Conservation (phyloP, 1,140 invertebrate genomes). For the Leptoteleia sp. region DNA sequence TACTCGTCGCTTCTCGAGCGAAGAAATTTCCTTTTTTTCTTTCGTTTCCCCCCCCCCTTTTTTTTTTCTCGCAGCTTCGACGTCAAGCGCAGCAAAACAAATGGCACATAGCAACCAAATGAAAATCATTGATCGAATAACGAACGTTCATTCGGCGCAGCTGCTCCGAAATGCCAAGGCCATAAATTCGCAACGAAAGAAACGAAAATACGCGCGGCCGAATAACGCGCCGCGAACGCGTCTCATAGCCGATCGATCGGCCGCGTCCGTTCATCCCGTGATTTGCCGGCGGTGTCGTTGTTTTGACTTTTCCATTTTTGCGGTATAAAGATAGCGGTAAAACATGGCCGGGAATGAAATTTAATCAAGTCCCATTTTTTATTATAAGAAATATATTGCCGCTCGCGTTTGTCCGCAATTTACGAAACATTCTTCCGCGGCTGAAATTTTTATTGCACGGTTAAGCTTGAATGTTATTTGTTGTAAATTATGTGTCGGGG, state of each 20-base stretch:
- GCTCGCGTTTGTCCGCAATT: too few species aligned
- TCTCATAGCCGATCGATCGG: slow-evolving; percentile 46
- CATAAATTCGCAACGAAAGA: slow-evolving; percentile 57
- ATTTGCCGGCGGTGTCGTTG: slow-evolving; percentile 39
- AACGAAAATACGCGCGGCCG: slow-evolving; percentile 51
- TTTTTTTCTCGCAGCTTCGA: slow-evolving; percentile 2
- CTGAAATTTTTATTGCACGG: too few species aligned
- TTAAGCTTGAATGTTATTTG: too few species aligned
- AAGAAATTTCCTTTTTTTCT: slow-evolving; percentile 18
- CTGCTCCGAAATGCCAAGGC: slow-evolving; percentile 61
- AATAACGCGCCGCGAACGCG: slow-evolving; percentile 40
- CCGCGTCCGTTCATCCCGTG: slow-evolving; percentile 31
- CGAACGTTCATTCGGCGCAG: slow-evolving; percentile 59
- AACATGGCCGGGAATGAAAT: slow-evolving; percentile 10
- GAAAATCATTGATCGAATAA: slow-evolving; percentile 61
- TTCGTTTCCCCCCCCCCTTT: too few species aligned
- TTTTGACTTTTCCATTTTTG: slow-evolving; percentile 46
- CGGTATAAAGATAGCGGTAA: slow-evolving; percentile 25
- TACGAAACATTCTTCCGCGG: too few species aligned
- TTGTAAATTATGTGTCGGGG: too few species aligned
- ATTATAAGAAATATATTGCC: too few species aligned
- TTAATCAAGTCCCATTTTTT: slow-evolving; percentile 6
- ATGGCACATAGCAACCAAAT: slow-evolving; percentile 56
- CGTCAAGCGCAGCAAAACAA: slow-evolving; percentile 28
- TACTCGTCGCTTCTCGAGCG: slow-evolving; percentile 12